Conservation (phyloP, 2,888 invertebrate species). For the Spilarctia lutea region DNA sequence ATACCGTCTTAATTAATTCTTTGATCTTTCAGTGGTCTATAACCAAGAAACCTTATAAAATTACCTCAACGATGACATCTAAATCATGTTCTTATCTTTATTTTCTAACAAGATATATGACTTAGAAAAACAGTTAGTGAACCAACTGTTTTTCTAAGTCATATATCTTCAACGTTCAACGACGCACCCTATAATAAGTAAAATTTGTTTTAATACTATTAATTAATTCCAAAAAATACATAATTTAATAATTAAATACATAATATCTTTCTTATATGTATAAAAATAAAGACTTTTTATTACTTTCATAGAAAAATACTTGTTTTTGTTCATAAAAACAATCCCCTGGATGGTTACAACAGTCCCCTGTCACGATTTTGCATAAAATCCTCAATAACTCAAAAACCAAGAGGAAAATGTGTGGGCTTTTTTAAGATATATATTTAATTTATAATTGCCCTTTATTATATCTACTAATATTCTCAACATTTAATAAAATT, state of each 20-base stretch:
- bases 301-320: background rate
- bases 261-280: too few species aligned
- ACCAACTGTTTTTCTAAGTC: too few species aligned
- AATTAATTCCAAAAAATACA: background rate
- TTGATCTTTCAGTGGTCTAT: too few species aligned
- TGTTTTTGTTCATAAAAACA: slow-evolving; percentile 7
- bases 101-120: too few species aligned
- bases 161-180: too few species aligned
- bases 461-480: slow-evolving; percentile 27
- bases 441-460: slow-evolving; percentile 26
- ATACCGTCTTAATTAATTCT: too few species aligned
- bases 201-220: background rate
- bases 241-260: background rate
- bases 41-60: too few species aligned
- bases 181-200: slow-evolving; percentile 9
- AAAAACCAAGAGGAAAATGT: slow-evolving; percentile 26
- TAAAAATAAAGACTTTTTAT: background rate
- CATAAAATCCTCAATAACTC: slow-evolving; percentile 30
- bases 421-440: slow-evolving; percentile 20
- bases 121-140: too few species aligned
- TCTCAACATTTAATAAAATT: slow-evolving; percentile 25
- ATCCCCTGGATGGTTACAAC: slow-evolving; percentile 18
- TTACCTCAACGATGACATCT: too few species aligned
- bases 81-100: too few species aligned
- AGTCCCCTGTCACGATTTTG: slow-evolving; percentile 25